Percentiles rank a stretch among this genome's conserved stretches.
Evolutionary conservation across 2,888 invertebrate genomes (phyloP).

Genomic region (Isotomurus palustris): DNA sequence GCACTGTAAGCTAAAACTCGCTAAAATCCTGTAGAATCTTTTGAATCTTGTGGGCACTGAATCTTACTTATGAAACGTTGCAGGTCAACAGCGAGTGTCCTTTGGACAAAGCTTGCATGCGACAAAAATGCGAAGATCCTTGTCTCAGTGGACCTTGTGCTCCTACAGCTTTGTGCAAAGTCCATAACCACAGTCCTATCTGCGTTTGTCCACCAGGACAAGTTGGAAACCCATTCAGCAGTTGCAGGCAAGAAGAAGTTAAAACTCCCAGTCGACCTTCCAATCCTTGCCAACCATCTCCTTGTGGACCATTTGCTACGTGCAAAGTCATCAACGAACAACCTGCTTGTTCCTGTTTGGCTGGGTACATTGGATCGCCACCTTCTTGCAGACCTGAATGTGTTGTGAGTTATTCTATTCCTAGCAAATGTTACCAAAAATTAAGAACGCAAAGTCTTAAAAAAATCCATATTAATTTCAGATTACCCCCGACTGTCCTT

Average conservation of each 20-base stretch:
- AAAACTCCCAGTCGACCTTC: constrained; percentile 11
- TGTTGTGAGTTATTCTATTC: no score
- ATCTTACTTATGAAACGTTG: constrained; percentile 53
- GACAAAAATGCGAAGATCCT: constrained; percentile 62
- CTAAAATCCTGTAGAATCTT: neutral
- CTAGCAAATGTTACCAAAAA: no score
- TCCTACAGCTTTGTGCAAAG: constrained; percentile 57
- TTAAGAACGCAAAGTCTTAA: no score
- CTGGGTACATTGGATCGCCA: constrained; percentile 42
- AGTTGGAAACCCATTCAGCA: constrained; percentile 49
- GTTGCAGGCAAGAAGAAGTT: neutral
- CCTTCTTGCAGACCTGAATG: constrained; percentile 71
- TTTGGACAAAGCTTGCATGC: constrained; percentile 38
- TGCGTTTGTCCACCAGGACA: constrained; percentile 49
- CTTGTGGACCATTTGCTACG: constrained; percentile 47
- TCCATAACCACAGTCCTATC: constrained; percentile 48
- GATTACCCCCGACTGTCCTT: no score
- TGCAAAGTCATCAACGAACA: constrained; percentile 29
- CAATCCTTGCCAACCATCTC: constrained; percentile 67
- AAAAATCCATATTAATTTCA: no score
- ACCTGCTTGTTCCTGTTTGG: constrained; percentile 48
- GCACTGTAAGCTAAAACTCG: constrained; percentile 46
- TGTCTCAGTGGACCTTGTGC: constrained; percentile 71
- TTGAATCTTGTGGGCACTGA: constrained; percentile 19
- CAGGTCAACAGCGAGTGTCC: constrained; percentile 56